Conservation (phyloP, 2,113 vertebrate species). For the Ictidomys tridecemlineatus region DNA sequence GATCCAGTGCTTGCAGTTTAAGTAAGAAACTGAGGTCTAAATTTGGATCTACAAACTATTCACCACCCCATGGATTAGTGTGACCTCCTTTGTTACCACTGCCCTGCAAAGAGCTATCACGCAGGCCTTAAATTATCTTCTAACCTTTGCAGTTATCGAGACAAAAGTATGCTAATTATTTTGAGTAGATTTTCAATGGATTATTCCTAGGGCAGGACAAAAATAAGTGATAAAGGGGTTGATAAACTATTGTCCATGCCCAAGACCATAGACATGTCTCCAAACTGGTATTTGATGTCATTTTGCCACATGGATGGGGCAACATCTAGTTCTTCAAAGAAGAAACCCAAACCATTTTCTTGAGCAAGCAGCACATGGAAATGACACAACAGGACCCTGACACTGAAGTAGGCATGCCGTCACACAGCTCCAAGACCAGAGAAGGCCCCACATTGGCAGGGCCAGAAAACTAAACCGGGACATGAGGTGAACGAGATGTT, state of each 20-base stretch:
- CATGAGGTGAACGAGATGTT: neutral
- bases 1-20: neutral
- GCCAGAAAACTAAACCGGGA: neutral
- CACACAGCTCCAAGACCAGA: neutral
- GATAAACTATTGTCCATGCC: neutral
- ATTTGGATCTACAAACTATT: neutral
- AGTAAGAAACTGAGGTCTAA: neutral
- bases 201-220: neutral
- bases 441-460: neutral
- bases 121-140: neutral
- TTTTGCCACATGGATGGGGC: too few relatives aligned
- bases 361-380: neutral
- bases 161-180: neutral
- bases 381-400: neutral
- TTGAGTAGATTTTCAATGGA: neutral
- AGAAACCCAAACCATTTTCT: neutral
- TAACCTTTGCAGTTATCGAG: neutral
- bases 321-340: neutral
- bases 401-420: neutral
- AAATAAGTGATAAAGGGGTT: neutral
- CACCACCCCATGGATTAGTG: neutral
- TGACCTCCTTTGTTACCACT: neutral
- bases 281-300: neutral
- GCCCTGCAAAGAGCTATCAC: neutral
- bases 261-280: neutral